A percentile compares a stretch with the other conserved stretches of the same genome.
phyloP scores from a whole-genome alignment of 2,113 vertebrate species.

The Ascaphus truei region DNA sequence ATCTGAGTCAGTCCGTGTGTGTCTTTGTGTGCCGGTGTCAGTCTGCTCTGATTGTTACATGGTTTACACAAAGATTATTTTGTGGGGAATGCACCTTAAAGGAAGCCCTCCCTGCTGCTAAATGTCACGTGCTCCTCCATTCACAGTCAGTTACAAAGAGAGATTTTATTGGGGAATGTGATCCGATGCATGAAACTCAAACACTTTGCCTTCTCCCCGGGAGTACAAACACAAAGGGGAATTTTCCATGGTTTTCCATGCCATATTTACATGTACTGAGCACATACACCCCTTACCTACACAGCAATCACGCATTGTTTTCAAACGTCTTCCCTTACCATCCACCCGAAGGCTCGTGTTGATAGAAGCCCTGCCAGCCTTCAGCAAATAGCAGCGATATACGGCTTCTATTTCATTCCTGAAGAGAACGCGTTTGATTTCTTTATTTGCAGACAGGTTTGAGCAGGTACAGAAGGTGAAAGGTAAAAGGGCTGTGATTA shows the following conservation, averaged over 20 bases:
- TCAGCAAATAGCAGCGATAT: neutral
- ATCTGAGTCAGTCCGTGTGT: too few relatives aligned
- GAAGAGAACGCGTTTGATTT: neutral
- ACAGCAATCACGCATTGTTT: neutral
- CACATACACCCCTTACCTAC: neutral
- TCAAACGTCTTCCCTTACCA: neutral
- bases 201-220: neutral
- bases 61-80: too few relatives aligned
- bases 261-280: neutral
- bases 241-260: neutral
- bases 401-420: neutral
- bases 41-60: too few relatives aligned
- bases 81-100: too few relatives aligned
- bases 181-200: neutral
- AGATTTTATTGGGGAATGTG: neutral
- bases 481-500: neutral
- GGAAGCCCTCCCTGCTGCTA: too few relatives aligned
- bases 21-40: too few relatives aligned
- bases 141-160: too few relatives aligned
- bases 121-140: too few relatives aligned
- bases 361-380: neutral
- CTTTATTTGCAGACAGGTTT: neutral
- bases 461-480: neutral
- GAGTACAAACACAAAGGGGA: neutral
- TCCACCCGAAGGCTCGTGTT: neutral